Evolutionary conservation across 1,140 invertebrate species (phyloP), one percentile per base, ranked within the genome.

Genomic region (Polypedilum vanderplanki): DNA sequence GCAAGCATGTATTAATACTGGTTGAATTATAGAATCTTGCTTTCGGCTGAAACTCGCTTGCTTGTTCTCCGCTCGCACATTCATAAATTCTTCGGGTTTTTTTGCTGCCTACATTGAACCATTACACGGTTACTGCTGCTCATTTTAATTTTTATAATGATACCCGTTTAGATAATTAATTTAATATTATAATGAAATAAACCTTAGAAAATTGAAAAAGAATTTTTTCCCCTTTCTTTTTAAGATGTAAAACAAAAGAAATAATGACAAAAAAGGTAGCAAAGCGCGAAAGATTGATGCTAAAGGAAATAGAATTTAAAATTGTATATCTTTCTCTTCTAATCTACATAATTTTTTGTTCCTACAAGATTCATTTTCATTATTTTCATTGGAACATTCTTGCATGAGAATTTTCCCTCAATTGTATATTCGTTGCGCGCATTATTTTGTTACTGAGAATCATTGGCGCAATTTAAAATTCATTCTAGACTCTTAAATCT

Each of bases 401-500:
- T 57, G 46, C 46, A 57, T 57, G 46, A n/a, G 46, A 57, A 57
- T 57, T 57, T 57, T 57, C 46, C 46, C 46, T 57, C 46, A 57
- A 57, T 57, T 57, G 46, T 57, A 57, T n/a, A 57, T 12, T 57
- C 46, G n/a, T 57, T 57, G 46, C 46, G 46, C 46, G 12, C 46
- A 57, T 57, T 57, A 57, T 8, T n/a, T 57, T n/a, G 46, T n/a
- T 33, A 57, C 12, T 57, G 46, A 57, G 46, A 57, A 57, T 12
- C 12, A 57, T 33, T 33, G 24, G 46, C 46, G n/a, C 46, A n/a
- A 57, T 57, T 57, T 57, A 57, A 57, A 33, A 57, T 57, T 57
- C 12, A 57, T 57, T 57, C 46, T 57, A n/a, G 12, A 33, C 24
- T 33, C 24, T 33, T 33, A 33, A 33, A 57, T 57, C n/a, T 57